These are phyloP conservation scores for Bujurquina vittata DNA, from an alignment of 2,113 vertebrate genomes.

Conservation along the genomic window DNA sequence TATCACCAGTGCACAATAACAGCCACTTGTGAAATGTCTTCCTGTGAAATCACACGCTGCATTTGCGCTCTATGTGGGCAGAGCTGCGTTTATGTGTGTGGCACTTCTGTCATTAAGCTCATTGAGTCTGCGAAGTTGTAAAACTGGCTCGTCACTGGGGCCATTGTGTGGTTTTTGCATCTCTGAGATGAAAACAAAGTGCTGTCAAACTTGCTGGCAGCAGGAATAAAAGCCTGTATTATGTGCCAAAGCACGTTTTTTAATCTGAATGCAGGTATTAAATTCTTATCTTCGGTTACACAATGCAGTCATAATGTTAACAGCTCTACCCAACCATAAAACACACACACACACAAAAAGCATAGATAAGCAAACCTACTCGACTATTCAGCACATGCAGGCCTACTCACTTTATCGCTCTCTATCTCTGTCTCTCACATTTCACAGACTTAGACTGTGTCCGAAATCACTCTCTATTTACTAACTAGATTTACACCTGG, in stretches of 20 bases:
- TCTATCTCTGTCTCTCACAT: constrained; percentile 28
- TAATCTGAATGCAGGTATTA: constrained; percentile 54
- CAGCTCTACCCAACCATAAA: constrained; percentile 56
- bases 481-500: constrained; percentile 1
- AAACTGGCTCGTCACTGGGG: constrained; percentile 49
- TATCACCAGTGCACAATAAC: constrained; percentile 48
- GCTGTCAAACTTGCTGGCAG: constrained; percentile 45
- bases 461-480: constrained; percentile 14
- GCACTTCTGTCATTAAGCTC: constrained; percentile 49
- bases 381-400: constrained; percentile 24
- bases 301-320: constrained; percentile 57
- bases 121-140: constrained; percentile 44
- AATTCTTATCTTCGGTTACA: constrained; percentile 59
- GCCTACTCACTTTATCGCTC: constrained; percentile 24
- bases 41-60: constrained; percentile 38
- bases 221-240: constrained; percentile 21
- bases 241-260: constrained; percentile 45
- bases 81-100: constrained; percentile 41
- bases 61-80: constrained; percentile 14
- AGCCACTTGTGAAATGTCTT: constrained; percentile 60
- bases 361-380: constrained; percentile 49
- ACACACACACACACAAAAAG: constrained; percentile 40
- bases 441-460: constrained; percentile 23
- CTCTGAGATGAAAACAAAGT: constrained; percentile 31
- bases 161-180: constrained; percentile 45